Percentiles rank a stretch among this genome's conserved stretches.
These are phyloP conservation scores for Chlamydotis undulata DNA, from an alignment of 2,113 vertebrate genomes.

Conservation along the genomic window DNA sequence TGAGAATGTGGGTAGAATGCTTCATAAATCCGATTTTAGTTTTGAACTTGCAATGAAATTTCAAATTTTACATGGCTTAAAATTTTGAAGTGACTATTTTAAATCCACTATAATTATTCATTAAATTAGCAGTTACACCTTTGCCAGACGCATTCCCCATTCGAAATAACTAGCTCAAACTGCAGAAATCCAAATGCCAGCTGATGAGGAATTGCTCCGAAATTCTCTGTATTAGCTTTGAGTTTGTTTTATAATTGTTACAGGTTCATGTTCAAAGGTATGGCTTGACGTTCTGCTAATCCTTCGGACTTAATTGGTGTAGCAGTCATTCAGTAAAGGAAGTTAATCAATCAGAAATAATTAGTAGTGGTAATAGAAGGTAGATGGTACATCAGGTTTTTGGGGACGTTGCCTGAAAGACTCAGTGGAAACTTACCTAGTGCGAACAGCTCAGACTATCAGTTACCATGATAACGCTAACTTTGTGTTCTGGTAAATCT, in stretches of 20 bases:
- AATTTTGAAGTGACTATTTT: neutral
- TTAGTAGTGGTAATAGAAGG: neutral
- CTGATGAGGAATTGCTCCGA: neutral
- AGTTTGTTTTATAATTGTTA: neutral
- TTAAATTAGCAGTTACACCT: neutral
- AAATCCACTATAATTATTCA: neutral
- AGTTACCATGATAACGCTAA: neutral
- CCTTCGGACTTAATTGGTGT: neutral
- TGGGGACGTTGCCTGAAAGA: neutral
- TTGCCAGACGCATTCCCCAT: neutral
- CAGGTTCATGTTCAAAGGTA: neutral
- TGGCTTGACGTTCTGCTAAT: neutral
- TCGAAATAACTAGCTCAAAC: neutral
- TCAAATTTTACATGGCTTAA: neutral
- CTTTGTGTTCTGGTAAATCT: neutral
- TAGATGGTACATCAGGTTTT: neutral
- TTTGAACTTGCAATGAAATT: neutral
- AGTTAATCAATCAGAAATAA: conserved; percentile 3
- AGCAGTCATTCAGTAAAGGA: neutral
- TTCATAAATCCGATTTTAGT: neutral
- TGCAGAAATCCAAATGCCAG: neutral
- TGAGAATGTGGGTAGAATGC: neutral
- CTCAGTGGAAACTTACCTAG: neutral
- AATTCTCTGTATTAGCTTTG: neutral
- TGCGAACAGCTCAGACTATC: neutral